These are phyloP conservation scores for Sinocyclocheilus anshuiensis DNA, from an alignment of 2,113 vertebrate genomes.

Conservation along the genomic window DNA sequence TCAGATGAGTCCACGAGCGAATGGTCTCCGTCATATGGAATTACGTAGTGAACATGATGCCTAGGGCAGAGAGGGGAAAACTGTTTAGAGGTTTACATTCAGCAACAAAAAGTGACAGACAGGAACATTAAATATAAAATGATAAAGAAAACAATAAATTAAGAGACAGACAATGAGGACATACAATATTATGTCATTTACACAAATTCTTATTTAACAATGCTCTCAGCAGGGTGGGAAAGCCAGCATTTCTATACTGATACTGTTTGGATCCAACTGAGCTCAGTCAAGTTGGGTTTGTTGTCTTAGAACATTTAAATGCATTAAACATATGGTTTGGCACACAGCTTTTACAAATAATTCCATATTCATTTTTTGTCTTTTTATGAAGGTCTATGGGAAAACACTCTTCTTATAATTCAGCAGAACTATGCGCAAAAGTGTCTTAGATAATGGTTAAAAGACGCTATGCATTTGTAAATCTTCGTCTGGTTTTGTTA, in stretches of 20 bases:
- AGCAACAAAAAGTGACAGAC: background rate
- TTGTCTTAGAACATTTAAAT: background rate
- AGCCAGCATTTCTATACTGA: background rate
- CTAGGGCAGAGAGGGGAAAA: slow-evolving; percentile 67
- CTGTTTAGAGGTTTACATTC: slow-evolving; percentile 2
- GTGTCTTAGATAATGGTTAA: background rate
- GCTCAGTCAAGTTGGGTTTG: background rate
- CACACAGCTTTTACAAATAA: background rate
- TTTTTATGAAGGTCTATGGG: background rate
- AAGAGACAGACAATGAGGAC: background rate
- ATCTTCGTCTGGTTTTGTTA: background rate
- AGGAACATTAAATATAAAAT: background rate
- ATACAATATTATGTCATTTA: slow-evolving; percentile 1
- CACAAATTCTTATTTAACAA: background rate
- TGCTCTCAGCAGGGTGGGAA: background rate
- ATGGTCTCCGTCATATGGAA: slow-evolving; percentile 97
- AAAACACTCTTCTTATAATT: background rate
- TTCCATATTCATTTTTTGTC: background rate
- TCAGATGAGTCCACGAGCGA: slow-evolving; percentile 98
- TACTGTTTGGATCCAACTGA: background rate
- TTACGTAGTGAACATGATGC: slow-evolving; percentile 97
- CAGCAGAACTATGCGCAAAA: background rate
- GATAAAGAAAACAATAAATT: background rate
- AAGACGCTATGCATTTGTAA: background rate
- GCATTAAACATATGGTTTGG: background rate